Percentiles rank a stretch among this genome's conserved stretches.
phyloP scores from a whole-genome alignment of 1,140 invertebrate species.

The Diuraphis noxia region DNA sequence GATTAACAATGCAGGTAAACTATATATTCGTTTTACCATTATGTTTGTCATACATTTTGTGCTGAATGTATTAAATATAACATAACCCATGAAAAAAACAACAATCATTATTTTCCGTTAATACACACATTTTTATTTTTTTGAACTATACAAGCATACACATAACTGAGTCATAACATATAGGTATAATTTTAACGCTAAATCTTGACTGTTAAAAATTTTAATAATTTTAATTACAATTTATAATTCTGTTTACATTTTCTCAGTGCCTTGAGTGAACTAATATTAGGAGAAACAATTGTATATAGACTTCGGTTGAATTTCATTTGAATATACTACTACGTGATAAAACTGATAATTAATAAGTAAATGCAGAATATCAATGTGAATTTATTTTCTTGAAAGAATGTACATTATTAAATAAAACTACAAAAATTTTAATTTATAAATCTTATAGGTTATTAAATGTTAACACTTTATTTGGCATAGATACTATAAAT shows the following conservation, averaged over 20 bases:
- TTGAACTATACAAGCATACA: not conserved
- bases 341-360: too few relatives aligned
- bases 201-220: not conserved
- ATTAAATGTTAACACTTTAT: too few relatives aligned
- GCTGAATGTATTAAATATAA: not conserved
- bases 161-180: not conserved
- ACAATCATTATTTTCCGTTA: not conserved
- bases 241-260: not conserved
- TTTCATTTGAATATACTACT: not conserved
- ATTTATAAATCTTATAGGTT: not conserved
- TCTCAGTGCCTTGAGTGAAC: not conserved
- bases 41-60: not conserved
- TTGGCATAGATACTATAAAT: too few relatives aligned
- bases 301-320: not conserved
- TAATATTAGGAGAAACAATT: not conserved
- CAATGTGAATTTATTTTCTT: not conserved
- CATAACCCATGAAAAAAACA: not conserved
- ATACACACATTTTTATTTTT: not conserved
- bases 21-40: slow-evolving; percentile 8
- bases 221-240: not conserved
- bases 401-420: not conserved
- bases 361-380: not conserved
- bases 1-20: slow-evolving; percentile 16
- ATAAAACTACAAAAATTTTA: not conserved
- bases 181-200: not conserved